Percentiles rank a stretch among this genome's conserved stretches.
Conservation (phyloP, 2,888 invertebrate species). For the Apodemia duryi region DNA sequence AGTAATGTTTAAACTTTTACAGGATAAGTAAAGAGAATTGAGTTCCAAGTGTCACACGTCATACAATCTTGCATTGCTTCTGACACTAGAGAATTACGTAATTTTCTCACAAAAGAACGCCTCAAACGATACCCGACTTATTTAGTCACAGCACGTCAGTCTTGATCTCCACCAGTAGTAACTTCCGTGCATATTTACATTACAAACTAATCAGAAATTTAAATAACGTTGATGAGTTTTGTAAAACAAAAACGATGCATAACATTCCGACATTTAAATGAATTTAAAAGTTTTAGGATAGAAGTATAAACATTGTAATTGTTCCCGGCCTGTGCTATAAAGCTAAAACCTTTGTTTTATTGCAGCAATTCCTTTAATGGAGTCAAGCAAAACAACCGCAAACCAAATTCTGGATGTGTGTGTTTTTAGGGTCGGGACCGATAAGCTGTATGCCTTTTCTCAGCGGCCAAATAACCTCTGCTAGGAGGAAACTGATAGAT, state of each 20-base stretch:
- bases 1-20: too few relatives aligned
- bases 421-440: not conserved
- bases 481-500: not conserved
- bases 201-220: too few relatives aligned
- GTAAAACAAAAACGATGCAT: not conserved
- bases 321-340: not conserved
- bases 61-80: too few relatives aligned
- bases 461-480: not conserved
- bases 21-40: too few relatives aligned
- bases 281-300: constrained; percentile 2
- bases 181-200: too few relatives aligned
- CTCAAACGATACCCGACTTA: too few relatives aligned
- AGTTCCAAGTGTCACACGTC: too few relatives aligned
- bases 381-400: constrained; percentile 1
- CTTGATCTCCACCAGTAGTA: too few relatives aligned
- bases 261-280: not conserved
- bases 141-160: too few relatives aligned
- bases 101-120: too few relatives aligned
- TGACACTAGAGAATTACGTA: too few relatives aligned
- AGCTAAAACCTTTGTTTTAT: constrained; percentile 8
- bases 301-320: constrained; percentile 4
- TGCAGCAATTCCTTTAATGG: constrained; percentile 5
- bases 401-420: not conserved
- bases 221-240: too few relatives aligned
- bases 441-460: not conserved